phyloP scores from a whole-genome alignment of 2,797 vertebrate genomes.

The Macroramphosus scolopax region DNA sequence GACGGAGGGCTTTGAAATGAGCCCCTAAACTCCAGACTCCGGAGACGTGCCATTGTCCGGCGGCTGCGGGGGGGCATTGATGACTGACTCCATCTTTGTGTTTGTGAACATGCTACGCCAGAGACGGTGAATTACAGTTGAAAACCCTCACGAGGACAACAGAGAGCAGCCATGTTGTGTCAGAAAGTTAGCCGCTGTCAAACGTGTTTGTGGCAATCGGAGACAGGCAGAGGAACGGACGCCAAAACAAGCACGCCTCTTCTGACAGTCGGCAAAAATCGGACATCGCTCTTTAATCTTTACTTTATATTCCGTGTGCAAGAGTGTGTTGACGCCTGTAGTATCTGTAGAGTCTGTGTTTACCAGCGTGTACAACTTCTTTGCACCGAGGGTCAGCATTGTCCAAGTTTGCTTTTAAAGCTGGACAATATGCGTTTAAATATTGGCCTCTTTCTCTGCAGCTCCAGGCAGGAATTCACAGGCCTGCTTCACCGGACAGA shows the following conservation, averaged over 20 bases:
- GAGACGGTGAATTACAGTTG: constrained; percentile 58
- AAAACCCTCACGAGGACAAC: constrained; percentile 35
- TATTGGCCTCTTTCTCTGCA: constrained; percentile 33
- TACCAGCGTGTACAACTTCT: constrained; percentile 4
- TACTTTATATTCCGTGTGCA: background rate
- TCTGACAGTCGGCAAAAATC: constrained; percentile 7
- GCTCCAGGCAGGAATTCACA: constrained; percentile 39
- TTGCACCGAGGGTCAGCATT: constrained; percentile 5
- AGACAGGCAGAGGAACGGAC: constrained; percentile 5
- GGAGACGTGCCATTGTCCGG: constrained; percentile 64
- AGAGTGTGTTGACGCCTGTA: background rate
- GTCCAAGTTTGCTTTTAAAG: constrained; percentile 22
- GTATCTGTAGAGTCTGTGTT: background rate
- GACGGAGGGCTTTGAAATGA: constrained; percentile 69
- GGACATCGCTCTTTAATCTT: constrained; percentile 1
- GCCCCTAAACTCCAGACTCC: constrained; percentile 59
- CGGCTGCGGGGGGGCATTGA: constrained; percentile 56
- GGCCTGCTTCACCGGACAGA: constrained; percentile 41
- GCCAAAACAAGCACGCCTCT: too few relatives aligned
- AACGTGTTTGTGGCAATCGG: constrained; percentile 18
- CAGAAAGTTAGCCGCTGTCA: constrained; percentile 47
- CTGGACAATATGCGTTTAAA: constrained; percentile 14
- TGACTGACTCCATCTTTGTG: constrained; percentile 75
- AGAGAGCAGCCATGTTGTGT: constrained; percentile 50
- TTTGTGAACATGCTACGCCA: constrained; percentile 63